Evolutionary conservation across 2,797 vertebrate species (phyloP).

Genomic region (Crocidura indochinensis): DNA sequence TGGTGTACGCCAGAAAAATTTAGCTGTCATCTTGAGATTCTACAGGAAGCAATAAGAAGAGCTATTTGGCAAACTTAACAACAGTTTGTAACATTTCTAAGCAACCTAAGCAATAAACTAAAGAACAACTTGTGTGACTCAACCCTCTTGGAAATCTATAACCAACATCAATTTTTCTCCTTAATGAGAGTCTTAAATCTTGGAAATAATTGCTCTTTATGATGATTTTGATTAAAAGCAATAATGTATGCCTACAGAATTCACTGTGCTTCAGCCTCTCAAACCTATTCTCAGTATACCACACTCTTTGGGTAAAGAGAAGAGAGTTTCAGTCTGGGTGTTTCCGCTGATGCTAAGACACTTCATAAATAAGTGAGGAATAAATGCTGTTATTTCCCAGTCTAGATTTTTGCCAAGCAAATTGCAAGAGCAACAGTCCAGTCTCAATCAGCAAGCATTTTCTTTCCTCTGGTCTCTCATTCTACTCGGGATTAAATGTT

Average conservation of each 20-base stretch:
- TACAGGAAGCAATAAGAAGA: background rate
- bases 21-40: constrained; percentile 2
- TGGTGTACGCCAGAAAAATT: background rate
- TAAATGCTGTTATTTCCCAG: background rate
- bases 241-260: constrained; percentile 51
- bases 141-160: constrained; percentile 31
- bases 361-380: constrained; percentile 43
- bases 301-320: constrained; percentile 55
- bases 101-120: constrained; percentile 15
- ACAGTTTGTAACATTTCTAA: constrained; percentile 45
- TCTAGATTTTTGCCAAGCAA: constrained; percentile 57
- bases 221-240: constrained; percentile 42
- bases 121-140: background rate
- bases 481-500: constrained; percentile 76
- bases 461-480: background rate
- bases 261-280: background rate
- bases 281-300: background rate
- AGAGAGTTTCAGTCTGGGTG: background rate
- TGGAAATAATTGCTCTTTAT: constrained; percentile 31
- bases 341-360: constrained; percentile 52
- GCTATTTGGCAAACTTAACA: background rate
- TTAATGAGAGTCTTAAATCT: background rate
- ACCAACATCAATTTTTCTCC: background rate
- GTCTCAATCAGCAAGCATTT: background rate
- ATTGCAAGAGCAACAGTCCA: constrained; percentile 17